phyloP scores from a whole-genome alignment of 1,140 invertebrate genomes.

The Rhynchophorus ferrugineus region DNA sequence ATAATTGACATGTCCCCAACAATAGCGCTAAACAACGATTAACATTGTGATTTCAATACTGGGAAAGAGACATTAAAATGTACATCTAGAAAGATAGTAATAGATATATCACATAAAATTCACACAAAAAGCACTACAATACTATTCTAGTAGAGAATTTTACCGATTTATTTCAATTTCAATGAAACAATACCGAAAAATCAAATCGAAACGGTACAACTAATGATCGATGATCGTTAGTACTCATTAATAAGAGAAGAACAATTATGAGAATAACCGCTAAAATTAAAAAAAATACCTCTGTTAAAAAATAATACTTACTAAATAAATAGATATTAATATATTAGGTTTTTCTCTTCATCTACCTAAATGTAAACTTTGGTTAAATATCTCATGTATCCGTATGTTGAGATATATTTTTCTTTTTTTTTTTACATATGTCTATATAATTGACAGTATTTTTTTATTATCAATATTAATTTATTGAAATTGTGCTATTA shows the following conservation, averaged over 20 bases:
- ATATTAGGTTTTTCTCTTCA: slow-evolving; percentile 25
- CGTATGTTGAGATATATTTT: too few relatives aligned
- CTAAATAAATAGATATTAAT: slow-evolving; percentile 32
- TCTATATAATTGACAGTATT: slow-evolving; percentile 19
- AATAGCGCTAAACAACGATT: slow-evolving; percentile 5
- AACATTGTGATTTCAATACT: slow-evolving; percentile 9
- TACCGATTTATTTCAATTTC: slow-evolving; percentile 18
- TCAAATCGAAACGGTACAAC: neutral
- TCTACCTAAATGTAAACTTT: slow-evolving; percentile 35
- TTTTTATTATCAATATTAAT: neutral
- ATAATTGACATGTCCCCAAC: slow-evolving; percentile 16
- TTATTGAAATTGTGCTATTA: slow-evolving; percentile 8
- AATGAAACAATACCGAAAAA: neutral
- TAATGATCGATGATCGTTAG: slow-evolving; percentile 13
- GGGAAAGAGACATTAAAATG: slow-evolving; percentile 12
- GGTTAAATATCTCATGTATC: slow-evolving; percentile 34
- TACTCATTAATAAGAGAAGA: slow-evolving; percentile 30
- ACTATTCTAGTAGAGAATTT: slow-evolving; percentile 34
- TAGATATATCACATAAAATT: slow-evolving; percentile 44
- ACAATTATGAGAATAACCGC: slow-evolving; percentile 38
- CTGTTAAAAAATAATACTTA: slow-evolving; percentile 13
- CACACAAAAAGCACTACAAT: slow-evolving; percentile 44
- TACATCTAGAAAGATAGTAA: slow-evolving; percentile 33
- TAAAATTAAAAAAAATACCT: slow-evolving; percentile 24
- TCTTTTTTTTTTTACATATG: slow-evolving; percentile 13